phyloP scores from a whole-genome alignment of 2,113 vertebrate genomes.

The Dasyurus viverrinus region DNA sequence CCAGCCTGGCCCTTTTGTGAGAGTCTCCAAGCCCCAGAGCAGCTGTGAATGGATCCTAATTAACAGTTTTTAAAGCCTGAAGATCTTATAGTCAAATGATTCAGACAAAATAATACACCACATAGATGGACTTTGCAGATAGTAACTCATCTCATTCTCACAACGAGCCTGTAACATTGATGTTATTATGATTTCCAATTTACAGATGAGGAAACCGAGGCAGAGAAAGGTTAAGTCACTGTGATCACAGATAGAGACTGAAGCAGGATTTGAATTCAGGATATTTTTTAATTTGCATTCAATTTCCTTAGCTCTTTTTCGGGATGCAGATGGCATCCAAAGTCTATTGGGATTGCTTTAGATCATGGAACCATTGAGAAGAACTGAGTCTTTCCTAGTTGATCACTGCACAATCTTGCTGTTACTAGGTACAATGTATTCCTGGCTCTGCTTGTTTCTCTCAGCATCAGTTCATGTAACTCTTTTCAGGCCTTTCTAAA shows the following conservation, averaged over 20 bases:
- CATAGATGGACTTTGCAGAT: neutral
- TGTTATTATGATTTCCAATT: neutral
- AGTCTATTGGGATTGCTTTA: too few relatives aligned
- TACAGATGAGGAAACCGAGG: neutral
- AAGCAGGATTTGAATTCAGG: neutral
- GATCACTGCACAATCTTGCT: too few relatives aligned
- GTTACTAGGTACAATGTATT: too few relatives aligned
- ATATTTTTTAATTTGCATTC: too few relatives aligned
- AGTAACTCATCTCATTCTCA: neutral
- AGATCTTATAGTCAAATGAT: neutral
- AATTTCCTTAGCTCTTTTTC: too few relatives aligned
- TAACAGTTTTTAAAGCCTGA: neutral
- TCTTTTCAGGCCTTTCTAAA: too few relatives aligned
- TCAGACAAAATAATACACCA: neutral
- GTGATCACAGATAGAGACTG: neutral
- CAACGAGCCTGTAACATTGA: neutral
- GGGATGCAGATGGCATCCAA: too few relatives aligned
- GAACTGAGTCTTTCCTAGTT: too few relatives aligned
- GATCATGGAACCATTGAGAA: too few relatives aligned
- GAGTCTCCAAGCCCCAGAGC: neutral
- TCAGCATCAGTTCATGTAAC: too few relatives aligned
- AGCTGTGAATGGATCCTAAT: neutral
- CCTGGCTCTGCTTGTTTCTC: too few relatives aligned
- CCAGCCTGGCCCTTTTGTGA: neutral
- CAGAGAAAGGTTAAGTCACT: neutral